Percentiles rank a stretch among this genome's conserved stretches.
Evolutionary conservation across 2,113 vertebrate genomes (phyloP).

Genomic region (Glaucidium brasilianum): DNA sequence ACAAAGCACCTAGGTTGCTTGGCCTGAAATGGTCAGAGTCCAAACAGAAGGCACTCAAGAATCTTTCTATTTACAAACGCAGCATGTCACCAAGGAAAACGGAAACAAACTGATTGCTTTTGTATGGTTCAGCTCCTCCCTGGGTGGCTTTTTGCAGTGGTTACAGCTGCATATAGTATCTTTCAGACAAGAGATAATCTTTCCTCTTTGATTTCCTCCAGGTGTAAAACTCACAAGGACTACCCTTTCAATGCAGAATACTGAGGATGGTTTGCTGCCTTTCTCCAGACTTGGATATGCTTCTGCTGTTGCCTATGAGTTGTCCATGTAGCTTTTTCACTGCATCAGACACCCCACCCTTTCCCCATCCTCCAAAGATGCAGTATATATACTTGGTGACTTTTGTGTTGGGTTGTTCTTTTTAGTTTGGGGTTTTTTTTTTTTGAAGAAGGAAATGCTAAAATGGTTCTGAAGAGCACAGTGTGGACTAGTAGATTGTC

Average conservation of each 20-base stretch:
- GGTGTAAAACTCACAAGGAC: conserved; percentile 51
- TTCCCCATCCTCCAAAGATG: not conserved
- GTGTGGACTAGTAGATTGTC: not conserved
- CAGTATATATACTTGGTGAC: not conserved
- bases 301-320: not conserved
- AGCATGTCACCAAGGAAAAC: not conserved
- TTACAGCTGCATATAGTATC: not conserved
- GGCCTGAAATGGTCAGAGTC: not conserved
- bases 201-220: not conserved
- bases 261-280: conserved; percentile 35
- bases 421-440: not conserved
- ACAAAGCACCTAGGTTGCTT: not conserved
- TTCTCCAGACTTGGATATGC: not conserved
- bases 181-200: not conserved
- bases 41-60: not conserved
- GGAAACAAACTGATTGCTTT: not conserved
- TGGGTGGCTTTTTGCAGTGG: not conserved
- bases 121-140: not conserved
- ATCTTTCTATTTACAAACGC: not conserved
- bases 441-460: conserved; percentile 13
- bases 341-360: not conserved
- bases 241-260: conserved; percentile 70
- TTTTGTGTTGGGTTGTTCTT: not conserved
- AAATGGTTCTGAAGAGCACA: not conserved
- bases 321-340: not conserved